Evolutionary conservation across 2,888 invertebrate species (phyloP).

Genomic region (Anthrax anthrax): DNA sequence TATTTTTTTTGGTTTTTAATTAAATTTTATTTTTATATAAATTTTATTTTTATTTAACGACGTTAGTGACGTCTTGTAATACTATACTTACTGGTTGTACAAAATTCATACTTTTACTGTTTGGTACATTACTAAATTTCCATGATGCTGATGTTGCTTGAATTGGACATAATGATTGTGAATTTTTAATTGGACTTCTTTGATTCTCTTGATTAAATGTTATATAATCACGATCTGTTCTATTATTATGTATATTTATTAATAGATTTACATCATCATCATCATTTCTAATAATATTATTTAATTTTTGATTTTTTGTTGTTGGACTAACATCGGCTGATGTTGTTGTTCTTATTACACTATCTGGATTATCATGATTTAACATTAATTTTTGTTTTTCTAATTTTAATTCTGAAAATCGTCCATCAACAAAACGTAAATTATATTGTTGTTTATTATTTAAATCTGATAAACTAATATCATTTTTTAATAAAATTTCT

Average conservation of each 20-base stretch:
- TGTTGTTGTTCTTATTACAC: neutral
- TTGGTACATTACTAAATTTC: slow-evolving; percentile 25
- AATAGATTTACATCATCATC: no score
- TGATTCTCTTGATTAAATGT: slow-evolving; percentile 21
- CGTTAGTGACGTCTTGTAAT: slow-evolving; percentile 23
- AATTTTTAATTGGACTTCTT: slow-evolving; percentile 28
- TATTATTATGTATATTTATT: neutral
- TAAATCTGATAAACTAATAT: slow-evolving; percentile 32
- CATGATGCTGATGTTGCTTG: slow-evolving; percentile 16
- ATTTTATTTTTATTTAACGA: neutral
- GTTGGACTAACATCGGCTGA: neutral
- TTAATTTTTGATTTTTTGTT: neutral
- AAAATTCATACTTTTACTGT: slow-evolving; percentile 30
- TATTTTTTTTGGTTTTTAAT: no score
- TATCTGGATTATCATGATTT: neutral
- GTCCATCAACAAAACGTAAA: slow-evolving; percentile 16
- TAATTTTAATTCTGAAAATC: neutral
- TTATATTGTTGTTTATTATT: slow-evolving; percentile 32
- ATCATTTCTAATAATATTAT: no score
- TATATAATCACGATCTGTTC: slow-evolving; percentile 2
- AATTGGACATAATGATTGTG: slow-evolving; percentile 31
- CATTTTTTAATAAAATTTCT: slow-evolving; percentile 32
- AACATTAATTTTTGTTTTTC: neutral
- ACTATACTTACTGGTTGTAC: slow-evolving; percentile 14
- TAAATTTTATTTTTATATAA: no score